phyloP scores from a whole-genome alignment of 1,140 invertebrate species.

The Drosophila setifemur region DNA sequence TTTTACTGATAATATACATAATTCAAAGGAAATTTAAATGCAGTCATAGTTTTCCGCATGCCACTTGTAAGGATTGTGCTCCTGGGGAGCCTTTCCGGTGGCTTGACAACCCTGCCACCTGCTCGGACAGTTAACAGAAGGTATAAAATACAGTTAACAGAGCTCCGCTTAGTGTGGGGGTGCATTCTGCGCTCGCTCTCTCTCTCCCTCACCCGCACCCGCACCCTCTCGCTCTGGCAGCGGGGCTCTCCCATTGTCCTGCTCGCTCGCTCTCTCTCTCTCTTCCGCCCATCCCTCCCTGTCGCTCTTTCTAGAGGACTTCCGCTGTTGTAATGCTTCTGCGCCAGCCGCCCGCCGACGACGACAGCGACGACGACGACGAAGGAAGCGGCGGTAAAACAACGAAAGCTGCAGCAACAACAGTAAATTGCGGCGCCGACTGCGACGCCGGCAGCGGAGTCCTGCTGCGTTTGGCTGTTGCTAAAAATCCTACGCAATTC shows the following conservation, averaged over 20 bases:
- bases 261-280: constrained; percentile 8
- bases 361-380: background rate
- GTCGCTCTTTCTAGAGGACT: constrained; percentile 46
- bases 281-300: constrained; percentile 8
- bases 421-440: constrained; percentile 10
- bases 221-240: background rate
- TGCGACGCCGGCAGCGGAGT: constrained; percentile 32
- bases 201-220: too few species aligned
- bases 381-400: constrained; percentile 1
- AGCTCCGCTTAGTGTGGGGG: constrained; percentile 17
- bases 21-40: too few species aligned
- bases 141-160: too few species aligned
- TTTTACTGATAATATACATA: too few species aligned
- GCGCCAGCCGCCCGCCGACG: constrained; percentile 43
- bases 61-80: background rate
- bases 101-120: constrained; percentile 28
- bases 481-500: constrained; percentile 80
- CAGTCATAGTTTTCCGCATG: too few species aligned
- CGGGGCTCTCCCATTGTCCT: constrained; percentile 10
- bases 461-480: constrained; percentile 61
- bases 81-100: background rate
- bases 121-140: constrained; percentile 32
- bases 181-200: constrained; percentile 22
- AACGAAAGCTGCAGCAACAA: constrained; percentile 7
- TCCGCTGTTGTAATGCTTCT: constrained; percentile 78